Evolutionary conservation across 2,797 vertebrate genomes (phyloP), one percentile per base, ranked within the genome.

Genomic region (Eulemur albifrons): DNA sequence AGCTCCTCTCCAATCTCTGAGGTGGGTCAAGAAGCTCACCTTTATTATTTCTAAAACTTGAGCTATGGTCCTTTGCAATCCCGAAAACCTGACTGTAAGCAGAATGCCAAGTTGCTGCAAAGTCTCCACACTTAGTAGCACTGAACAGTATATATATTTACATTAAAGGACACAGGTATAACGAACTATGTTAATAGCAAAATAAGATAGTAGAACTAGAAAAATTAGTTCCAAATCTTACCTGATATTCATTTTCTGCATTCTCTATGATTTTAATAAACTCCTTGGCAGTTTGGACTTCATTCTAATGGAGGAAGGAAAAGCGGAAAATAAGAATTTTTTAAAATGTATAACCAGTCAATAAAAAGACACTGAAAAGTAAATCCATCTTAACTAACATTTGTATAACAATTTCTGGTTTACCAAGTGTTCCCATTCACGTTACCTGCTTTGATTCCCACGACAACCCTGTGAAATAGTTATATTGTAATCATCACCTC

Each of bases 171-270:
- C 72, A 97, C 5, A 94, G 61, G 21, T 35, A 25, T 77, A 93
- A 94, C 27, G 91, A 93, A 92, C 91, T 17, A 50, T 75, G 30
- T 85, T 92, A 95, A 90, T 0, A 91, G 59, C 7, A 85, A 93
- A 97, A 92, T 30, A 57, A 82, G 14, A 32, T 48, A 70, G 6
- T 52, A 75, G n/a, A 83, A 30, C 59, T 92, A 95, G 77, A 87
- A 88, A 96, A 85, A 76, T 86, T n/a, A 84, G 43, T 69, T 82
- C 27, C 5, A 92, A 52, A 40, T 83, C 80, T 99, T 99, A 99
- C 99, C 99, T 99, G 99, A 97, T 99, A 99, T 38, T 99, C 99
- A 2, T 99, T 99, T 98, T 99, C 99, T 98, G 99, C 99, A 73
- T 99, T 98, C 97, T 99, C 99, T 98, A 99, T 99, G 73, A 99